Conservation (phyloP, 23 tunicate species). For the Corella eumyota region DNA sequence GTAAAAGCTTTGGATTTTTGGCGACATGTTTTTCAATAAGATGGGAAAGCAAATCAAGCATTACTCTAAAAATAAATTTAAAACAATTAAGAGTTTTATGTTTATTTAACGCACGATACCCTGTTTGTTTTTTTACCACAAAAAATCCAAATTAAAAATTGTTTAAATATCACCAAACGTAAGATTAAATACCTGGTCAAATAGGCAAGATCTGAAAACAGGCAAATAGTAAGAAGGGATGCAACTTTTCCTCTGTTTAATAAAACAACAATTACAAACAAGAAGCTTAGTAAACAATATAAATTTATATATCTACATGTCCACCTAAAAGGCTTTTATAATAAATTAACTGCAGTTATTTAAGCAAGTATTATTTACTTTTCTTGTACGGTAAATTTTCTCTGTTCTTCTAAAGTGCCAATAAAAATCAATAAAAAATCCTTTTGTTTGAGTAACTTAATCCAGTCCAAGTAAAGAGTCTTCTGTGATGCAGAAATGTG, state of each 20-base stretch:
- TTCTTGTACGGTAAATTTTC: slow-evolving; percentile 69
- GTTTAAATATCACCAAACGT: not conserved
- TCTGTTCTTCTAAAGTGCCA: slow-evolving; percentile 73
- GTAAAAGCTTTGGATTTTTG: slow-evolving; percentile 75
- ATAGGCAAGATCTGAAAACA: slow-evolving; percentile 67
- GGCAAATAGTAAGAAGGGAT: slow-evolving; percentile 54
- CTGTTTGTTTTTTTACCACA: too few relatives aligned
- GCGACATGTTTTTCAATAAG: slow-evolving; percentile 58
- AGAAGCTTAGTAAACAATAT: not conserved
- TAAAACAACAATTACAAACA: not conserved
- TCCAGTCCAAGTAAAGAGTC: slow-evolving; percentile 36
- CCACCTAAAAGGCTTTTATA: not conserved
- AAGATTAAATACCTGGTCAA: slow-evolving; percentile 38
- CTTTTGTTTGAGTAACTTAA: slow-evolving; percentile 32
- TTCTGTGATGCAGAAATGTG: slow-evolving; percentile 1
- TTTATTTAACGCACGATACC: too few relatives aligned
- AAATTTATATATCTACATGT: not conserved
- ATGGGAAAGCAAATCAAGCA: slow-evolving; percentile 60
- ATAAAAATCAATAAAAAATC: slow-evolving; percentile 55
- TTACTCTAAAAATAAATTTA: slow-evolving; percentile 33
- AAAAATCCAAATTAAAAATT: not conserved
- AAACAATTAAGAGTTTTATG: too few relatives aligned
- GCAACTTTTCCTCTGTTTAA: slow-evolving; percentile 72
- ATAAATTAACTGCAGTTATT: not conserved
- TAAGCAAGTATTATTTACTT: slow-evolving; percentile 29